Base-by-base conservation (phyloP, 2,888 invertebrate genomes). In the Ornithoptera alexandrae region DNA sequence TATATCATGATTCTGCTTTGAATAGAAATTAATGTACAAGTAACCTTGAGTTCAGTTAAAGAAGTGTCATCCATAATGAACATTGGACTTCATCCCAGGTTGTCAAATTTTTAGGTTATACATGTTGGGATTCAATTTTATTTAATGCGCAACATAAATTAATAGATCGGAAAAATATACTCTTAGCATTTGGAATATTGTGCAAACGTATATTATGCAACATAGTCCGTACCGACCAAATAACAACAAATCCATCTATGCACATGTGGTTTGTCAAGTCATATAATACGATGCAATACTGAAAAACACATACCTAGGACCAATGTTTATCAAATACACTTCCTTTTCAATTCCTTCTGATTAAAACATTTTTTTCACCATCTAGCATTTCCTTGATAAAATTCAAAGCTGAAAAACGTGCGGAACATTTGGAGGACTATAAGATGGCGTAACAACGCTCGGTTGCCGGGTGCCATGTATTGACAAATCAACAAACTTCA, bases 361-460 rank as follows among this genome's bases (percentile, higher is more conserved):
- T 76, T 82, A 84, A 84, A 87, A 83, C 84, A 85, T 87, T 78
- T 85, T 84, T 88, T 87, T 84, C 87, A 86, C 84, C 83, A 76
- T 81, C 76, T 83, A 83, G 83, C 81, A 81, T 76, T 80, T 79
- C 84, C 84, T 86, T 82, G 84, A 81, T 83, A 77, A 81, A 85
- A 81, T 75, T 81, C 72, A 83, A 88, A 86, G 84, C 86, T 85
- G 86, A 81, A 85, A 90, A 91, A 91, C 88, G 89, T 89, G 91
- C 87, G 87, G 81, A 90, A 87, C 89, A 86, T 88, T 90, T 90
- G 86, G 86, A 88, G 84, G 87, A 88, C 88, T 87, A 72, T 91
- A 93, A 93, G 89, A 93, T 93, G 93, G 93, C 93, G 93, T 93
- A 93, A 92, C 88, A 91, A 89, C 90, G 90, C 90, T 88, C 86